Base-by-base conservation (phyloP, 2,888 invertebrate species). In the Netelia virgata region DNA sequence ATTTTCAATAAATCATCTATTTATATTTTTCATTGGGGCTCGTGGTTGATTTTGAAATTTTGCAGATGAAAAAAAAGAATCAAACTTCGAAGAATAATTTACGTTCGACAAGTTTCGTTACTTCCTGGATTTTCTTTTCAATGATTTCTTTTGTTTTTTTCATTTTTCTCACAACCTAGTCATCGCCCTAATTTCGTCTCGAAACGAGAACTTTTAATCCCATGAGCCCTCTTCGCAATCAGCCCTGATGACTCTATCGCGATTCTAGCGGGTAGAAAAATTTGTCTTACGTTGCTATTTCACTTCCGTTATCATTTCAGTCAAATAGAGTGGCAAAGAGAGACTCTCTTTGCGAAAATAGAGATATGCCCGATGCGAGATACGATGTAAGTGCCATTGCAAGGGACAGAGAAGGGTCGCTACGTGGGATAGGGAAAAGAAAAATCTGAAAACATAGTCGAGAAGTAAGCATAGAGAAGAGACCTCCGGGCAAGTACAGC, bases 261-360 rank as follows among this genome's bases (percentile, higher is more conserved):
- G 57, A 64, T 79, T 16, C 43, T 53, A 47, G 47, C 47, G 63
- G 41, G 41, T 11, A 72, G 70, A 36, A 18, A 69, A 61, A 57
- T 57, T 28, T 18, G 47, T 64, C 74, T 53, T 66, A 70, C 41
- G 41, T 78, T 78, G 75, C 76, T 61, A 16, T 64, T 61, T 57
- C 74, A 80, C 75, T 77, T 86, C 61, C 57, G 64, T 80, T 86
- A 86, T 86, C 79, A 64, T 36, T 5, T 23, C 16, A 55, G 78
- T 79, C 73, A 80, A 82, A 86, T 75, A 66, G 75, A 74, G 64
- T 43, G 70, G 55, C n/a, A 80, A 80, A 76, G 70, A 70, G 43
- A 80, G 59, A 69, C 77, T 73, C 28, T 28, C 28, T 28, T 9
- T 16, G 55, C 18, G 43, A 23, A 23, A 10, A 10, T 59, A 50